Conservation (phyloP, 1,140 invertebrate species). For the Drosophila micromelanica region DNA sequence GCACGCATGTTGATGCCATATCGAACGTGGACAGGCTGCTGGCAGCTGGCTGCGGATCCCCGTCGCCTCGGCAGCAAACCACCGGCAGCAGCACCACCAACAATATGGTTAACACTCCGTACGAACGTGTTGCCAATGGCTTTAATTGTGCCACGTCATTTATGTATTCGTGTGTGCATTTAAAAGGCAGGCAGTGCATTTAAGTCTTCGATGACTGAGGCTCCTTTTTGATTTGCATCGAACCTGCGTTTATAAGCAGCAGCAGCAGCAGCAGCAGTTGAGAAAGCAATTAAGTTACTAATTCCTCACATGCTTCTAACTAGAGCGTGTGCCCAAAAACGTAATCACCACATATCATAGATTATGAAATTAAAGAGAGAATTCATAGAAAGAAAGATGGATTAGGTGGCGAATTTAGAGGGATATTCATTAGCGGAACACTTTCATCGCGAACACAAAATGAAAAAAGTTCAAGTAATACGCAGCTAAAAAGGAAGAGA, state of each 20-base stretch:
- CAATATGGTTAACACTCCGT: constrained; percentile 72
- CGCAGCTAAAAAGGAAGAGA: constrained; percentile 17
- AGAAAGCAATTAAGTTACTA: constrained; percentile 36
- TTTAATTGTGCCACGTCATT: constrained; percentile 78
- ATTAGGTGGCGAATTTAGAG: background rate
- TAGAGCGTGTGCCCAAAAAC: background rate
- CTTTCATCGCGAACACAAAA: constrained; percentile 27
- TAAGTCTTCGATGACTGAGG: background rate
- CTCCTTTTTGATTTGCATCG: constrained; percentile 21
- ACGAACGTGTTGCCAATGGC: constrained; percentile 47
- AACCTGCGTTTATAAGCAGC: constrained; percentile 18
- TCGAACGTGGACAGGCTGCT: constrained; percentile 72
- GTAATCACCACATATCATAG: background rate
- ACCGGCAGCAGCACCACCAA: constrained; percentile 22
- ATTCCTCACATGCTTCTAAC: constrained; percentile 1
- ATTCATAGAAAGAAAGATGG: too few relatives aligned
- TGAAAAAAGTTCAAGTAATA: constrained; percentile 47
- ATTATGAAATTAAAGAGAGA: too few relatives aligned
- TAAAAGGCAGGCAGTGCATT: constrained; percentile 25
- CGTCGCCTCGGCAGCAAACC: background rate
- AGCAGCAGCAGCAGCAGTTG: too few relatives aligned
- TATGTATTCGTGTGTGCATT: constrained; percentile 22
- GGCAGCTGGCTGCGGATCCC: constrained; percentile 22
- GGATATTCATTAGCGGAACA: constrained; percentile 36
- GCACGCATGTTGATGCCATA: constrained; percentile 75